Evolutionary conservation across 2,113 vertebrate species (phyloP).

Genomic region (Pipra filicauda): DNA sequence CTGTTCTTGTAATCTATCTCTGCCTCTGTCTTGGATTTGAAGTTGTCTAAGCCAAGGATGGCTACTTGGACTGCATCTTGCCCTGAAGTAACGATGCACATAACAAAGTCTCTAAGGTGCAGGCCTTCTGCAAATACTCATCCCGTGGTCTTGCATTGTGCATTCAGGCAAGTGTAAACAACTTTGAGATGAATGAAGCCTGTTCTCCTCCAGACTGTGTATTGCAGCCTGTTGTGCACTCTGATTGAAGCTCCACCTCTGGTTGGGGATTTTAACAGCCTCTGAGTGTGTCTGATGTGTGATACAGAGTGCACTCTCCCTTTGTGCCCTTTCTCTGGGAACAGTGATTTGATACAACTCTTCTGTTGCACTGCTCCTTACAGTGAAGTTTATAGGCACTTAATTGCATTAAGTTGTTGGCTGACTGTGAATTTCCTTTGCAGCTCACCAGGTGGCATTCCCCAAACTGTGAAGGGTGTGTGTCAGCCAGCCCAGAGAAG

Average conservation of each 20-base stretch:
- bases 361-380: background rate
- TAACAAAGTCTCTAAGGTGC: background rate
- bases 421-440: background rate
- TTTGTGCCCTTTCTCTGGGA: background rate
- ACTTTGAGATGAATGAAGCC: background rate
- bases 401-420: background rate
- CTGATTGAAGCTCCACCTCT: background rate
- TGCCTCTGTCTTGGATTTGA: background rate
- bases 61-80: background rate
- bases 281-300: background rate
- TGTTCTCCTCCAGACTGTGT: background rate
- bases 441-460: background rate
- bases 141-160: background rate
- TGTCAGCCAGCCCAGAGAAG: background rate
- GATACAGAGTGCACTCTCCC: background rate
- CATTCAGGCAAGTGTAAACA: background rate
- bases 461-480: background rate
- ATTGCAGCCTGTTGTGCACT: too few species aligned
- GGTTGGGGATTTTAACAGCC: background rate
- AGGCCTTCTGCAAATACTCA: background rate
- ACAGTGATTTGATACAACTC: background rate
- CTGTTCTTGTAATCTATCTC: accelerated
- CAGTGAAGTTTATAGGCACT: background rate
- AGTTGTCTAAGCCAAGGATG: background rate
- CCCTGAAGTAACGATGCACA: background rate